Evolutionary conservation across 2,113 vertebrate species (phyloP).

Genomic region (Archocentrus centrarchus): DNA sequence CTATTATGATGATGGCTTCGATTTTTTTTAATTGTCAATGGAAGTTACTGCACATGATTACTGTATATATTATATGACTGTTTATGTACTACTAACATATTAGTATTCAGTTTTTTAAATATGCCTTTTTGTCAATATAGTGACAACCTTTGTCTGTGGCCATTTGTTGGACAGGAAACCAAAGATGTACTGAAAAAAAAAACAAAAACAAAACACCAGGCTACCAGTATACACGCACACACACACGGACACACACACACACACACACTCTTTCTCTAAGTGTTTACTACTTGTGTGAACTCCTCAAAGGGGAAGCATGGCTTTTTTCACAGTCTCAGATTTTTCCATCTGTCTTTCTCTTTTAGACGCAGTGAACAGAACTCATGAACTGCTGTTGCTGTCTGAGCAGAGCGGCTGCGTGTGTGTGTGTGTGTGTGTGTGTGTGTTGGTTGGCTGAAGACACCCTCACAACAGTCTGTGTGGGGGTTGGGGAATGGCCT

Average conservation of each 20-base stretch:
- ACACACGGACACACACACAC: too few species aligned
- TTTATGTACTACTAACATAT: too few species aligned
- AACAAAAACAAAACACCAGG: too few species aligned
- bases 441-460: not conserved
- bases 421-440: not conserved
- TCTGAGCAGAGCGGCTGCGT: not conserved
- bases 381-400: slow-evolving; percentile 5
- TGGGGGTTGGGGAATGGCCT: not conserved
- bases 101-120: too few species aligned
- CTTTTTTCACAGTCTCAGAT: slow-evolving; percentile 16
- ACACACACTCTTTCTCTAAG: not conserved
- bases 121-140: too few species aligned
- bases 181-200: too few species aligned
- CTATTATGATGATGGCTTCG: not conserved
- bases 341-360: slow-evolving; percentile 32
- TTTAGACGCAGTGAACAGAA: not conserved
- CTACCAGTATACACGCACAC: too few species aligned
- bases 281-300: not conserved
- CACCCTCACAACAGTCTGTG: slow-evolving; percentile 2
- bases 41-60: too few species aligned
- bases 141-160: not conserved
- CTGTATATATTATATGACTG: too few species aligned
- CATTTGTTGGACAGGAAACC: slow-evolving; percentile 10
- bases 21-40: not conserved
- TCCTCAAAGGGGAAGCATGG: slow-evolving; percentile 15